Evolutionary conservation across 2,888 invertebrate species (phyloP).

Genomic region (Venusia cambrica): DNA sequence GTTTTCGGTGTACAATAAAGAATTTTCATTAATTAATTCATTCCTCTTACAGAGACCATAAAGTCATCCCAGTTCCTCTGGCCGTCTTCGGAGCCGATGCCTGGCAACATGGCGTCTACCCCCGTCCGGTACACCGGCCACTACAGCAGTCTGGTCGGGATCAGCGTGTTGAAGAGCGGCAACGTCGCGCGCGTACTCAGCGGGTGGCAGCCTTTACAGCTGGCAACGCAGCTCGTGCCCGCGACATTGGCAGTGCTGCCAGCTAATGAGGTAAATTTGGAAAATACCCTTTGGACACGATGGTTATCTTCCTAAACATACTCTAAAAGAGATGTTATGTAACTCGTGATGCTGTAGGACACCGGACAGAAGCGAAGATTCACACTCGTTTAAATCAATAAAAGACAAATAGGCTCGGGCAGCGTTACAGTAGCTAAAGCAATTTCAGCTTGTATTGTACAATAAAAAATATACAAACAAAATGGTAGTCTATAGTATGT

Average conservation of each 20-base stretch:
- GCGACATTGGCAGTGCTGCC: constrained; percentile 90
- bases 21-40: constrained; percentile 1
- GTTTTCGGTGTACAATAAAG: no score
- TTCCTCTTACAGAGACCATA: constrained; percentile 82
- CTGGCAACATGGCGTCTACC: constrained; percentile 79
- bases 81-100: constrained; percentile 81
- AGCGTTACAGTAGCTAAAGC: no score
- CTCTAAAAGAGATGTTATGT: no score
- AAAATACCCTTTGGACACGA: no score
- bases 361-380: no score
- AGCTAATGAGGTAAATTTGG: constrained; percentile 77
- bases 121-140: constrained; percentile 86
- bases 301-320: no score
- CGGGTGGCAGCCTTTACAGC: constrained; percentile 91
- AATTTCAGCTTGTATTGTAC: no score
- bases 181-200: constrained; percentile 81
- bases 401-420: no score
- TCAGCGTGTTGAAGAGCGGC: constrained; percentile 83
- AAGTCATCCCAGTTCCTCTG: constrained; percentile 87
- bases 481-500: no score
- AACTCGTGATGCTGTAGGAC: no score
- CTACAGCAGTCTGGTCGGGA: constrained; percentile 86
- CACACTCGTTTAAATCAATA: no score
- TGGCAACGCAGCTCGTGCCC: constrained; percentile 95
- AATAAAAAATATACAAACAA: no score